Evolutionary conservation across 2,888 invertebrate species (phyloP).

Genomic region (Leptogaster cylindrica): DNA sequence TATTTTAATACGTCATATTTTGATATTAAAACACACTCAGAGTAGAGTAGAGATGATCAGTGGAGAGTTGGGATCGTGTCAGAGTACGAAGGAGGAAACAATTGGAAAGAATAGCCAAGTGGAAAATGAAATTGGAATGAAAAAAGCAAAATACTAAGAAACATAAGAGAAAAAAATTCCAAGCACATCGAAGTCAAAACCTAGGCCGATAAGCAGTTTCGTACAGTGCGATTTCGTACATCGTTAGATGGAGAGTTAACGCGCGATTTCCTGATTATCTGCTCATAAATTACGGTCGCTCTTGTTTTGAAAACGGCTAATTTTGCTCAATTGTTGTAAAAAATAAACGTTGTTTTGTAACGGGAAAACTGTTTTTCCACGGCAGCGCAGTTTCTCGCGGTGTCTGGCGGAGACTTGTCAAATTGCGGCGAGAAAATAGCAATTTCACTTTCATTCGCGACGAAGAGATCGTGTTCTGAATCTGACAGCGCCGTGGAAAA

Average conservation of each 20-base stretch:
- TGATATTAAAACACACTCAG: slow-evolving; percentile 27
- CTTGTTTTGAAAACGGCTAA: too few relatives aligned
- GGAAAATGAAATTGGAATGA: slow-evolving; percentile 30
- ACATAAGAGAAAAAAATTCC: slow-evolving; percentile 20
- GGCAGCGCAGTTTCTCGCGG: slow-evolving; percentile 10
- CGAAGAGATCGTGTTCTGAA: background rate
- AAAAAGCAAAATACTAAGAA: slow-evolving; percentile 24
- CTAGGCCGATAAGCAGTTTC: slow-evolving; percentile 25
- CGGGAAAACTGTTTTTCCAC: background rate
- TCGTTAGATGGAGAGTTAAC: slow-evolving; percentile 34
- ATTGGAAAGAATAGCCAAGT: slow-evolving; percentile 17
- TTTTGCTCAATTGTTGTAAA: background rate
- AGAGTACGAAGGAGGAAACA: background rate
- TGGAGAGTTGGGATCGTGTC: background rate
- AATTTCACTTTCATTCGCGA: slow-evolving; percentile 24
- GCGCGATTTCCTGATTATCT: slow-evolving; percentile 35
- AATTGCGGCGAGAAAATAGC: slow-evolving; percentile 1
- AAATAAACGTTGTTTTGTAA: background rate
- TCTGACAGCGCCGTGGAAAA: background rate
- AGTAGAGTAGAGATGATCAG: slow-evolving; percentile 4
- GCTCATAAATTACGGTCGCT: slow-evolving; percentile 11
- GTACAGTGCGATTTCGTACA: slow-evolving; percentile 37
- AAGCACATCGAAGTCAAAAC: too few relatives aligned
- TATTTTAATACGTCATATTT: background rate
- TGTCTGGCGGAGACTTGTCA: background rate